Evolutionary conservation across 2,797 vertebrate genomes (phyloP).

Genomic region (Artibeus jamaicensis): DNA sequence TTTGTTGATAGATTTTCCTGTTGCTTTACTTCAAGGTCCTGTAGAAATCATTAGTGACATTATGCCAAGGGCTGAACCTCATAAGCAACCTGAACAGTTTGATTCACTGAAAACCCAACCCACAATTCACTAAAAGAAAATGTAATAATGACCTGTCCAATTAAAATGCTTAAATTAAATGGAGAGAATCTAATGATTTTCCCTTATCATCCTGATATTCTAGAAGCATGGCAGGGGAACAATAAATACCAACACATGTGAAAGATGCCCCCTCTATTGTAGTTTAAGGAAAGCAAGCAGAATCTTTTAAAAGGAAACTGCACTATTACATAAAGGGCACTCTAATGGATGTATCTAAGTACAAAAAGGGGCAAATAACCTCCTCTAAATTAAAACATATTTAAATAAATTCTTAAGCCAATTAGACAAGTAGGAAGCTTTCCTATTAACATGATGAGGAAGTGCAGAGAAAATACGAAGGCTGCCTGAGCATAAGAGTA

Average conservation of each 20-base stretch:
- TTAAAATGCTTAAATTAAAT: conserved; percentile 66
- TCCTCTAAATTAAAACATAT: conserved; percentile 32
- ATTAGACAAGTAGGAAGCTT: conserved; percentile 3
- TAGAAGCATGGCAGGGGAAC: background rate
- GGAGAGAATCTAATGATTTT: conserved; percentile 23
- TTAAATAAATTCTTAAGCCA: conserved; percentile 36
- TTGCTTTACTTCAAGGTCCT: conserved; percentile 77
- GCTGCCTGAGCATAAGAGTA: background rate
- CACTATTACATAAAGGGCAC: background rate
- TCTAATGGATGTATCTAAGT: background rate
- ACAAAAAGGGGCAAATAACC: background rate
- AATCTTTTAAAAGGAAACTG: background rate
- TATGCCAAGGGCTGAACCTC: conserved; percentile 78
- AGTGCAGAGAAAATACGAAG: background rate
- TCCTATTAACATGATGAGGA: background rate
- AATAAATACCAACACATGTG: background rate
- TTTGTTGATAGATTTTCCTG: conserved; percentile 80
- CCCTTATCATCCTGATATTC: conserved; percentile 23
- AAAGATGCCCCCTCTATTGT: background rate
- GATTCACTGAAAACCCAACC: conserved; percentile 77
- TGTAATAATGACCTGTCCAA: conserved; percentile 54
- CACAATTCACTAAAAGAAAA: conserved; percentile 74
- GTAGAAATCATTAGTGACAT: conserved; percentile 82
- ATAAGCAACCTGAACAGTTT: conserved; percentile 79
- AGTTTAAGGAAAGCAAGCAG: conserved; percentile 39